Conservation (phyloP, 2,888 invertebrate genomes). For the Coleophora deauratella region DNA sequence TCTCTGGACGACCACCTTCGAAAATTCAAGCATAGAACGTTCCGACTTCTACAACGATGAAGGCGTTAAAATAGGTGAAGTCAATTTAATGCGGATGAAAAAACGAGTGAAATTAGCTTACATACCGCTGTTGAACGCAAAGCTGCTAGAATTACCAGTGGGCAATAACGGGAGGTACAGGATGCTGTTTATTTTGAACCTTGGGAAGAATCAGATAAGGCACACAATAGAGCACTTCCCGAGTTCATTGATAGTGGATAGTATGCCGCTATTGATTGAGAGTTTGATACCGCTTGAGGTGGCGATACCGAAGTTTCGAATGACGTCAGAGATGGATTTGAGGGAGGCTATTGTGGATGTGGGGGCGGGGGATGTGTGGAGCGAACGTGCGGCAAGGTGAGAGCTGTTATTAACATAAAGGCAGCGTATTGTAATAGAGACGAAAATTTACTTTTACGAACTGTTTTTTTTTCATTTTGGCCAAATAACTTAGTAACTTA, state of each 20-base stretch:
- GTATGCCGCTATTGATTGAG: conserved; percentile 19
- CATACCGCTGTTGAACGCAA: conserved; percentile 22
- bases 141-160: conserved; percentile 29
- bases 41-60: conserved; percentile 27
- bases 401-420: conserved; percentile 6
- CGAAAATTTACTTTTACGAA: too few species aligned
- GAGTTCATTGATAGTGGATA: conserved; percentile 18
- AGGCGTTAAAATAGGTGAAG: conserved; percentile 20
- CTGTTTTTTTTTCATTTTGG: too few species aligned
- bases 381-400: conserved; percentile 24
- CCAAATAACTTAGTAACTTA: too few species aligned
- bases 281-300: conserved; percentile 27
- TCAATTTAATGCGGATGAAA: conserved; percentile 26
- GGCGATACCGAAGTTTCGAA: conserved; percentile 24
- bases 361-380: conserved; percentile 22
- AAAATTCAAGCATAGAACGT: conserved; percentile 14
- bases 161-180: conserved; percentile 25
- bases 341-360: conserved; percentile 20
- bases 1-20: conserved; percentile 26
- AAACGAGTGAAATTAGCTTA: conserved; percentile 23
- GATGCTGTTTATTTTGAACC: conserved; percentile 23
- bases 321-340: conserved; percentile 24
- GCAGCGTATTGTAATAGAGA: too few species aligned
- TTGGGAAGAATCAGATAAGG: conserved; percentile 15
- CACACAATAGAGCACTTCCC: conserved; percentile 18